A percentile compares a stretch with the other conserved stretches of the same genome.
Evolutionary conservation across 2,888 invertebrate species (phyloP).

Genomic region (Drosophila maculinotata): DNA sequence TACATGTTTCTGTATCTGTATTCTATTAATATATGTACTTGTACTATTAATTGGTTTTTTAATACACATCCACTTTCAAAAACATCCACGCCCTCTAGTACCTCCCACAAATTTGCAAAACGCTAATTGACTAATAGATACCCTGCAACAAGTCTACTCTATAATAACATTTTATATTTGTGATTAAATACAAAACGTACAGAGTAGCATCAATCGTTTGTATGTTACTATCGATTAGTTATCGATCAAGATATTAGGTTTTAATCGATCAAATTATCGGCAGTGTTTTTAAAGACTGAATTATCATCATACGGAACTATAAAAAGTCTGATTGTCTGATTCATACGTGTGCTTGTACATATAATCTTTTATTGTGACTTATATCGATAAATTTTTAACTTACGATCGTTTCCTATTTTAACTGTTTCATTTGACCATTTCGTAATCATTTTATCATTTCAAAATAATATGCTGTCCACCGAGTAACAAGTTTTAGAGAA

Average conservation of each 20-base stretch:
- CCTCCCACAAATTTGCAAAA: neutral
- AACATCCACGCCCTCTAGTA: neutral
- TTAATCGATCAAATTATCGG: no score
- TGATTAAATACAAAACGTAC: neutral
- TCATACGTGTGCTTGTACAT: no score
- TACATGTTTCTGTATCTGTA: slow-evolving; percentile 72
- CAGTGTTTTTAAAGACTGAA: no score
- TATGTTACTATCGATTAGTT: neutral
- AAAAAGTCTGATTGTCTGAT: neutral
- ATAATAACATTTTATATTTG: slow-evolving; percentile 11
- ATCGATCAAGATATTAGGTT: neutral
- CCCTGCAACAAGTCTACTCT: neutral
- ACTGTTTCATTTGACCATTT: no score
- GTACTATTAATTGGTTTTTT: slow-evolving; percentile 55
- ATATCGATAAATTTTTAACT: neutral
- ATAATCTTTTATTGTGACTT: no score
- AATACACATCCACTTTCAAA: slow-evolving; percentile 9
- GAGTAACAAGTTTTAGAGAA: no score
- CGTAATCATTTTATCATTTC: no score
- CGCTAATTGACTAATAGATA: slow-evolving; percentile 1
- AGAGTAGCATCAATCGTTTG: neutral
- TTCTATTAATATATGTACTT: slow-evolving; percentile 68
- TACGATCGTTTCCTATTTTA: neutral
- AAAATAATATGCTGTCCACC: neutral
- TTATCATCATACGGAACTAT: no score